phyloP scores from a whole-genome alignment of 2,113 vertebrate species.

The Pomatorhinus ruficollis region DNA sequence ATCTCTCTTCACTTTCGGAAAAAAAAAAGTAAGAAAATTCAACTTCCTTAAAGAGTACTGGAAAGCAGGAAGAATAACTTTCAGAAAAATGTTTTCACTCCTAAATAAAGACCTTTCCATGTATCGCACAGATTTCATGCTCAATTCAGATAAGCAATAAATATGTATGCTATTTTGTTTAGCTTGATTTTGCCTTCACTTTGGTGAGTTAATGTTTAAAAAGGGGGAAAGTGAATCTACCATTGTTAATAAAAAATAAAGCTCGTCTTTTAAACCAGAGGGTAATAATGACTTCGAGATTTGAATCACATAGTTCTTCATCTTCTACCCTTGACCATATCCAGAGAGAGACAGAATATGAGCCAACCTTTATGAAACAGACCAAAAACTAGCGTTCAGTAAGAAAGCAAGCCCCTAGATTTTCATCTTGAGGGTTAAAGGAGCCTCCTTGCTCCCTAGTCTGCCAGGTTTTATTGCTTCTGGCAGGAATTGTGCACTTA shows the following conservation, averaged over 20 bases:
- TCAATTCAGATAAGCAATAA: neutral
- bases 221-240: neutral
- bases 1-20: neutral
- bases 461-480: neutral
- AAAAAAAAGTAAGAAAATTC: neutral
- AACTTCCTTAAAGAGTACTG: neutral
- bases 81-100: neutral
- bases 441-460: neutral
- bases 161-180: neutral
- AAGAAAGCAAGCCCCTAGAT: neutral
- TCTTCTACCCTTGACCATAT: neutral
- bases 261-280: neutral
- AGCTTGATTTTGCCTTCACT: neutral
- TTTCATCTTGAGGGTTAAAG: neutral
- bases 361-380: neutral
- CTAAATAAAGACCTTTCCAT: neutral
- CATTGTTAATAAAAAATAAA: neutral
- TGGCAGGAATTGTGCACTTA: neutral
- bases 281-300: neutral
- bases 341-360: neutral
- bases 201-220: neutral
- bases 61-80: neutral
- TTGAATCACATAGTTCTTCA: neutral
- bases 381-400: neutral
- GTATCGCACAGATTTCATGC: neutral